Base-by-base conservation (phyloP, 1,140 invertebrate genomes). In the Teleogryllus occipitalis region DNA sequence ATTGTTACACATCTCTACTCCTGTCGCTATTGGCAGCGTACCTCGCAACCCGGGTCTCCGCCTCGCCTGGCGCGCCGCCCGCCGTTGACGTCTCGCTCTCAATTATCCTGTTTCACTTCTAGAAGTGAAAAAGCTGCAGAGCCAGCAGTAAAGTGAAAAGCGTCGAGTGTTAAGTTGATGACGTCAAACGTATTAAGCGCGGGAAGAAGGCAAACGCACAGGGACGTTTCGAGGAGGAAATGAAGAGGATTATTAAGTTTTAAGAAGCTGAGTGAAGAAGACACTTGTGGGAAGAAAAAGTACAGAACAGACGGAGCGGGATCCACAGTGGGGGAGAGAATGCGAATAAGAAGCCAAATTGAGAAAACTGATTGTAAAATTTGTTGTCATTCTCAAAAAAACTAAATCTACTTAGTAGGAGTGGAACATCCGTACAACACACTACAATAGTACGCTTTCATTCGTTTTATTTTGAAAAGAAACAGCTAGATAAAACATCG, bases 141-240 rank as follows among this genome's bases (percentile, higher is more conserved):
- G 54, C 54, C 18, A 65, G 54, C 54, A 65, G 54, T 65, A 0
- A 65, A 65, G 54, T 65, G 54, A 65, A 65, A 65, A 65, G 54
- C 54, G 54, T 65, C 54, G 54, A 65, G 54, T 65, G 54, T 65
- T 65, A 65, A 65, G 54, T 65, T 65, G 54, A 65, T 65, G 54
- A 65, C 54, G 54, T 65, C 54, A 65, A 65, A 65, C 54, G 54
- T 65, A 65, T 18, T 65, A 18, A 65, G 54, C 54, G 54, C 10
- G 10, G 54, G 54, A 65, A 39, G 54, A 18, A 65, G 54, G 54
- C 54, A 10, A 65, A 65, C 54, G 54, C 54, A 65, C 54, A 65
- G 54, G 54, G 54, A 65, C 54, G 54, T 65, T 65, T 18, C 54
- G 18, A 65, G 10, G 54, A 65, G 54, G 54, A 65, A 39, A 65